A percentile compares a stretch with the other conserved stretches of the same genome.
Evolutionary conservation across 2,888 invertebrate genomes (phyloP).

Genomic region (Microplitis deprimator): DNA sequence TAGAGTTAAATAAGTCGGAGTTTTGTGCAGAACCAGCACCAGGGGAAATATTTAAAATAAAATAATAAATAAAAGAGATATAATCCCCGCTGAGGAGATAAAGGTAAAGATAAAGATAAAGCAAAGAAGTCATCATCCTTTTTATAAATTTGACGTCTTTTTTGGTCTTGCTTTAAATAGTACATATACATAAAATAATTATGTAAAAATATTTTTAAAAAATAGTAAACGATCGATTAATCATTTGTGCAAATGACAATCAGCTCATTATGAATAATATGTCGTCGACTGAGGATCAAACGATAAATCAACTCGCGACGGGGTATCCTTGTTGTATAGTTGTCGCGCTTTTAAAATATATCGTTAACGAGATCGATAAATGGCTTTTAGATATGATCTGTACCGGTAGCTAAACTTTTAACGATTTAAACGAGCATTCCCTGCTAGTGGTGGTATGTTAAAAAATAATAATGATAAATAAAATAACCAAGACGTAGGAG

Average conservation of each 20-base stretch:
- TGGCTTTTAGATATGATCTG: slow-evolving; percentile 29
- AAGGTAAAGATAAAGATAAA: slow-evolving; percentile 13
- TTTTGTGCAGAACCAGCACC: background rate
- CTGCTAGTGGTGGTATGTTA: background rate
- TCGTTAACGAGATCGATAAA: slow-evolving; percentile 51
- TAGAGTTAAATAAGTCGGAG: slow-evolving; percentile 10
- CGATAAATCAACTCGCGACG: slow-evolving; percentile 35
- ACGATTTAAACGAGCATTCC: slow-evolving; percentile 22
- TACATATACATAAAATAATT: background rate
- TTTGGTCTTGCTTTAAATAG: background rate
- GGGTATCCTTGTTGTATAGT: slow-evolving; percentile 31
- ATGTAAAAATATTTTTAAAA: no score
- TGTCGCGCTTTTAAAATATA: slow-evolving; percentile 18
- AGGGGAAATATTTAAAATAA: background rate
- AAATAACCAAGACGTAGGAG: slow-evolving; percentile 9
- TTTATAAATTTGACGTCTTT: background rate
- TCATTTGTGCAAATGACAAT: slow-evolving; percentile 48
- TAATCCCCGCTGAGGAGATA: slow-evolving; percentile 10
- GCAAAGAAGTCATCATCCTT: slow-evolving; percentile 12
- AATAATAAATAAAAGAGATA: slow-evolving; percentile 1
- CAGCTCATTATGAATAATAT: slow-evolving; percentile 47
- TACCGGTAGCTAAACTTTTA: slow-evolving; percentile 25
- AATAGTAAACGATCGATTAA: slow-evolving; percentile 37
- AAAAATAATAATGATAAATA: slow-evolving; percentile 5
- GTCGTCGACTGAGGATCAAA: slow-evolving; percentile 28